These are phyloP conservation scores for Ormyrus rosae DNA, from an alignment of 2,888 invertebrate genomes.

Conservation along the genomic window DNA sequence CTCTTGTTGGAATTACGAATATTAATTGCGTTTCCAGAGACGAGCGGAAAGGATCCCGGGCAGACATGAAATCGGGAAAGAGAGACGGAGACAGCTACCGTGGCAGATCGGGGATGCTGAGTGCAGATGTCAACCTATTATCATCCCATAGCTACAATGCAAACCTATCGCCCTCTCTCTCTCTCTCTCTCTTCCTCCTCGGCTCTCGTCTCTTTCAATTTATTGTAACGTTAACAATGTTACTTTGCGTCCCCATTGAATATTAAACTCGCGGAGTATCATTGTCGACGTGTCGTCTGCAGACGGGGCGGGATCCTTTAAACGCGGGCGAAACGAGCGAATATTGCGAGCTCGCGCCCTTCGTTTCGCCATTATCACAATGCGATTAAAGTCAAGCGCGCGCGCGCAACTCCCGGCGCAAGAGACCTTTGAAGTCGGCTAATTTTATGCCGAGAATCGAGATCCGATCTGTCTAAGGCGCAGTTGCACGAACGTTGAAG, in stretches of 20 bases:
- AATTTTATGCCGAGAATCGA: constrained; percentile 2
- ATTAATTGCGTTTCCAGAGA: constrained; percentile 73
- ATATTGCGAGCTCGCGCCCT: constrained; percentile 35
- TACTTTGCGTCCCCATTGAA: constrained; percentile 70
- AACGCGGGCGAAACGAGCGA: constrained; percentile 13
- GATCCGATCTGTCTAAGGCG: not conserved
- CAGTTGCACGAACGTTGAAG: too few species aligned
- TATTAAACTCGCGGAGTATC: constrained; percentile 69
- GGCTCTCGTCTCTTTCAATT: constrained; percentile 63
- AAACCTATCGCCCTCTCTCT: constrained; percentile 58
- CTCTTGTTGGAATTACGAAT: constrained; percentile 69
- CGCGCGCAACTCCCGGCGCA: not conserved
- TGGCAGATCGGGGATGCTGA: constrained; percentile 69
- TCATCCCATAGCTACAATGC: constrained; percentile 70
- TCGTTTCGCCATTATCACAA: constrained; percentile 39
- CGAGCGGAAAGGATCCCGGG: too few species aligned
- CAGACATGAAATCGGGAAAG: not conserved
- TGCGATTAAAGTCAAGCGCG: constrained; percentile 35
- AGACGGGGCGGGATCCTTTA: constrained; percentile 56
- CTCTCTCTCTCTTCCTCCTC: constrained; percentile 42
- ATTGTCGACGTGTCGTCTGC: constrained; percentile 74
- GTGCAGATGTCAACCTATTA: constrained; percentile 76
- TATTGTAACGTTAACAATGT: constrained; percentile 74
- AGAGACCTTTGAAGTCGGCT: constrained; percentile 22
- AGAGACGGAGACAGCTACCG: constrained; percentile 17